A percentile compares a stretch with the other conserved stretches of the same genome.
phyloP scores from a whole-genome alignment of 2,888 invertebrate species.

The Automeris io region DNA sequence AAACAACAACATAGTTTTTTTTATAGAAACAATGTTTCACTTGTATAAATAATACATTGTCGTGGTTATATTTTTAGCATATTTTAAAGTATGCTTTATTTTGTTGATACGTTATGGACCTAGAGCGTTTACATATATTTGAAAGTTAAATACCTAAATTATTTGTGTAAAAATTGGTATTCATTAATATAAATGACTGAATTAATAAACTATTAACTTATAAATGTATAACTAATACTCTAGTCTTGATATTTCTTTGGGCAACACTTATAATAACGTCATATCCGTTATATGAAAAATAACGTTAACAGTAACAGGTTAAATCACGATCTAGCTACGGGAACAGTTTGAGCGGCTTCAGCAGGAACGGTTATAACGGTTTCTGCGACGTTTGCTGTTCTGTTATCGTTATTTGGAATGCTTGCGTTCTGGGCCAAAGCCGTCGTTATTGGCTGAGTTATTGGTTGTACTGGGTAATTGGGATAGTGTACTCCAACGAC shows the following conservation, averaged over 20 bases:
- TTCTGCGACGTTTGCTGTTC: constrained; percentile 15
- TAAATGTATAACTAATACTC: constrained; percentile 26
- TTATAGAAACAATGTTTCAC: too few relatives aligned
- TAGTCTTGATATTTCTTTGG: too few relatives aligned
- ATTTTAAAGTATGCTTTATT: too few relatives aligned
- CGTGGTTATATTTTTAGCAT: too few relatives aligned
- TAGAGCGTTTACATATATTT: too few relatives aligned
- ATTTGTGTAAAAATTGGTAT: too few relatives aligned
- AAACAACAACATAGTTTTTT: too few relatives aligned
- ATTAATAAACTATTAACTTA: constrained; percentile 15
- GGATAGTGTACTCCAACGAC: constrained; percentile 67
- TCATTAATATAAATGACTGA: too few relatives aligned
- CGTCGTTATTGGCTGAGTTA: constrained; percentile 51
- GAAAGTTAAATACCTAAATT: too few relatives aligned
- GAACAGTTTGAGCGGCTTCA: constrained; percentile 32
- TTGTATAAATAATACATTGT: too few relatives aligned
- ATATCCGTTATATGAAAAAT: constrained; percentile 12
- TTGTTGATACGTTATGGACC: too few relatives aligned
- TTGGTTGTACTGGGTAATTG: constrained; percentile 47
- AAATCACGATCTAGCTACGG: constrained; percentile 34
- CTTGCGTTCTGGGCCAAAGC: constrained; percentile 40
- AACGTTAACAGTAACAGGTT: constrained; percentile 12
- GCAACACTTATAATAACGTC: too few relatives aligned
- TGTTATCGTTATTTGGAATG: constrained; percentile 13
- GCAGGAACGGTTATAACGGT: constrained; percentile 32